Conservation (phyloP, 2,113 vertebrate genomes). For the Leucoraja erinaceus region DNA sequence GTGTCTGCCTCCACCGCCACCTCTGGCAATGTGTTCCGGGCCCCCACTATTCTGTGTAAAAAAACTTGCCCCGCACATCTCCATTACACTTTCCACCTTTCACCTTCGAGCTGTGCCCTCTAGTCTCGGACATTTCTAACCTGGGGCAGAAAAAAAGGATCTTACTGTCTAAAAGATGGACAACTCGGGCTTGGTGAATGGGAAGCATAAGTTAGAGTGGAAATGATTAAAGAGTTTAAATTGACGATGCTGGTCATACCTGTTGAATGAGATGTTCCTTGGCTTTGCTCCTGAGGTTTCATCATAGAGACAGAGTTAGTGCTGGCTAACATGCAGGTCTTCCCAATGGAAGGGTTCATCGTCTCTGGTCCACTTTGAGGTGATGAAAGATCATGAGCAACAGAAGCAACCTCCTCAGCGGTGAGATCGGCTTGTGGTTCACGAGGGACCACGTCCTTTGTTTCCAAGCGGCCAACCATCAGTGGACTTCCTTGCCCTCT, state of each 20-base stretch:
- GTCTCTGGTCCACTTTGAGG: background rate
- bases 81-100: too few relatives aligned
- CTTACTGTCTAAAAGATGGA: too few relatives aligned
- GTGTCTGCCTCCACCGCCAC: too few relatives aligned
- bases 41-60: too few relatives aligned
- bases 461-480: too few relatives aligned
- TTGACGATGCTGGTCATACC: background rate
- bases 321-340: background rate
- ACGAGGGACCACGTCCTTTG: background rate
- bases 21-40: too few relatives aligned
- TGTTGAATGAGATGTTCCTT: slow-evolving; percentile 18
- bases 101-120: too few relatives aligned
- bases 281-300: slow-evolving; percentile 21
- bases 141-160: too few relatives aligned
- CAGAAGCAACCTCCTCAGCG: too few relatives aligned
- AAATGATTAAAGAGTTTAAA: background rate
- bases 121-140: too few relatives aligned
- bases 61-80: too few relatives aligned
- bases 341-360: background rate
- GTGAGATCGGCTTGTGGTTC: background rate
- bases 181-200: too few relatives aligned
- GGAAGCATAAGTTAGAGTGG: background rate
- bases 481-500: background rate
- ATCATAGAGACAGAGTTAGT: background rate
- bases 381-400: background rate